Base-by-base conservation (phyloP, 2,113 vertebrate genomes). In the Mustelus asterias region DNA sequence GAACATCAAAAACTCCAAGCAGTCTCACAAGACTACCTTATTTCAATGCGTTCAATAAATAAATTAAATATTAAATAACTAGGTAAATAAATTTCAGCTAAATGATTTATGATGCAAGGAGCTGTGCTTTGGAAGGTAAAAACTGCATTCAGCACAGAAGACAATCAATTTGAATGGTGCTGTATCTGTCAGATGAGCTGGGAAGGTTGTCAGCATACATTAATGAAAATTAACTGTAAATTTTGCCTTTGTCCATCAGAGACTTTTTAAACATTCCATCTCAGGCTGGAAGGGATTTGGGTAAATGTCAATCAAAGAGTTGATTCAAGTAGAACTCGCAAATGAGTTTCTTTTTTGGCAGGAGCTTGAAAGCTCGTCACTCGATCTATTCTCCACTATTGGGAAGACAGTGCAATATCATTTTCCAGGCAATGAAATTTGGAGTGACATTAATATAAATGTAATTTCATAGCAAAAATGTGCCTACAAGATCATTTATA, bases 401-500 rank as follows among this genome's bases (percentile, higher is more conserved):
- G 94, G 96, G 96, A 97, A 97, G 97, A 97, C 97, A 97, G 96
- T 97, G 96, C 97, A 97, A 97, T 98, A 98, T 98, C 97, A 98
- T 98, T 98, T 98, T 97, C 97, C 48, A 96, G 97, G 97, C 98
- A 98, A 98, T 98, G 97, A 98, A 98, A 98, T 98, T 97, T 97
- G 96, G 97, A 98, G 97, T 98, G 98, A 98, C 98, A 98, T 98
- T 98, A 98, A 98, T 98, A 97, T 97, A 97, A 97, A 97, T 97
- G 97, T 98, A 98, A 98, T 98, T 98, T 98, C 98, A 97, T 98
- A 97, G 96, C 94, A 95, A 95, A 97, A 98, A 98, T 97, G 97
- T 97, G 97, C 95, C 97, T 97, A 97, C 97, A 97, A 98, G 97
- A 98, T 98, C 96, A 88, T 98, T 98, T 98, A 97, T 98, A 98